Base-by-base conservation (phyloP, 2,888 invertebrate species). In the Nephrocerus scutellatus region DNA sequence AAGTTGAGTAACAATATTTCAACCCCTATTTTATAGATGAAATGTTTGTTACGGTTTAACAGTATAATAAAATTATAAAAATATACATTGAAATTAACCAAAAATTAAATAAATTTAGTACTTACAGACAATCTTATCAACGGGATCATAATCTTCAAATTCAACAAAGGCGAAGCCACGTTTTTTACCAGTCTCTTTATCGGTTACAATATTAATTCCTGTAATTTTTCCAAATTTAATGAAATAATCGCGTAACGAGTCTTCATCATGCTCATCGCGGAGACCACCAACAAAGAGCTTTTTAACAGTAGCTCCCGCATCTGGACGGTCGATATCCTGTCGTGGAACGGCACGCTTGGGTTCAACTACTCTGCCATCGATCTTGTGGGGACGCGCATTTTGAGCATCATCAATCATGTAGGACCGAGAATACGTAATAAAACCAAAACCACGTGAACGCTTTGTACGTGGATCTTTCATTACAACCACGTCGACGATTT, bases 341-440 rank as follows among this genome's bases (percentile, higher is more conserved):
- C 92, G 76, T 4, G 96, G 96, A 19, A 96, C 93, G 19, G 97
- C 97, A 52, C 97, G 74, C 66, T 98, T 98, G 0, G 97, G 91
- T 70, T 98, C 97, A 2, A 97, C 95, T 33, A 91, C 84, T 54
- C 78, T 77, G 33, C 90, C 91, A 71, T 95, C 95, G 43, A 96
- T 89, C 59, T 84, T 82, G 61, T 96, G 96, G 1, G 96, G 96
- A 36, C 86, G 75, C 13, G 82, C 80, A 56, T 74, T 77, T 62
- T 96, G 96, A 5, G 96, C 95, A 62, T 89, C 89, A 70, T 98
- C 95, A n/a, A 98, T 90, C 92, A 91, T 91, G 44, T 84, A 82
- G 2, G 91, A 85, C 45, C 82, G 75, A 4, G 89, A 86, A 65
- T 93, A 98, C 3, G 97, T 97, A 36, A 98, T 92, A 62, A 98